Base-by-base conservation (phyloP, 2,797 vertebrate species). In the Megaceryle alcyon region DNA sequence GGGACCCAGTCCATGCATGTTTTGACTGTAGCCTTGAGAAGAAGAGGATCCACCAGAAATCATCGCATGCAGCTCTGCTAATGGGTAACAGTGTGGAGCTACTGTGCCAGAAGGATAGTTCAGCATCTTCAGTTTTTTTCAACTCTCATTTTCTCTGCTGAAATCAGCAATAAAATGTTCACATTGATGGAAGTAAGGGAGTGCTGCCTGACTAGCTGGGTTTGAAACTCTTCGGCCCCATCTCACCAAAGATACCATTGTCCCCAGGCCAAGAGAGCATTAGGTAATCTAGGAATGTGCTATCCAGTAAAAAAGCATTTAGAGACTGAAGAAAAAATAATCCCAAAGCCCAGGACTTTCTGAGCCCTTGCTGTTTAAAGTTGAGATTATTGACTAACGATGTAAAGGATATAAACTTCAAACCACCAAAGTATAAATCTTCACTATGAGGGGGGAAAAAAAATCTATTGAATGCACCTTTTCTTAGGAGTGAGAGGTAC, bases 351-450 rank as follows among this genome's bases (percentile, higher is more conserved):
- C 68, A 73, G 49, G 44, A 80, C 33, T 88, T 93, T 82, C 68
- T 70, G 60, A 94, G 41, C 14, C 26, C 22, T 86, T 61, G 29
- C 43, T 71, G 21, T 88, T 88, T 53, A 53, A 82, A 88, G 68
- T 77, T 72, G 53, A 86, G 83, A 64, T 96, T 96, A 96, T 94
- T 85, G 92, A 94, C 89, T 94, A 91, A 95, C 0, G 4, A 86
- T 82, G 61, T 78, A 86, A 78, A 89, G 57, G 43, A 63, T 60
- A 96, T 88, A 88, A 94, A 93, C 66, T 94, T 82, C 82, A 93
- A 97, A 94, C 78, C 70, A 44, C 77, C 2, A 1, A 91, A 88
- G 78, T 28, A 94, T 87, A 95, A 97, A 96, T 97, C 91, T 91
- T 96, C 80, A 72, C 56, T 82, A 15, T 65, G 72, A 94, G 88